Evolutionary conservation across 2,888 invertebrate species (phyloP).

Genomic region (Zeuzera pyrina): DNA sequence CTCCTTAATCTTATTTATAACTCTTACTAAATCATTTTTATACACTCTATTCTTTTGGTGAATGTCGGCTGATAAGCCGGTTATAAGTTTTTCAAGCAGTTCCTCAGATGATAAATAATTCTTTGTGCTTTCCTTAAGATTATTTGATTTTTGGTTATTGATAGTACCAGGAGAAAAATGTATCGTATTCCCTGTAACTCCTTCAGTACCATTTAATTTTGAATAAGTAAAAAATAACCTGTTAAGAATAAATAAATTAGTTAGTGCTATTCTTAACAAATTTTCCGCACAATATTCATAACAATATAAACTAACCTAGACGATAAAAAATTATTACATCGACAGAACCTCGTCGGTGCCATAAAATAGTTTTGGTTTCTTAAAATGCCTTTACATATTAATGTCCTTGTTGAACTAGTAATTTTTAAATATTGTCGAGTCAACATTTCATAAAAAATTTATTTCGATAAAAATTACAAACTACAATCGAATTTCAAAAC

Average conservation of each 20-base stretch:
- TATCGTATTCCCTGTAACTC: neutral
- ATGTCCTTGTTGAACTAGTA: conserved; percentile 26
- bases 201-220: neutral
- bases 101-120: conserved; percentile 28
- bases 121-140: conserved; percentile 11
- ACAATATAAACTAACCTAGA: conserved; percentile 3
- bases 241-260: neutral
- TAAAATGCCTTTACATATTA: conserved; percentile 21
- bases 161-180: neutral
- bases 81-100: conserved; percentile 48
- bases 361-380: conserved; percentile 17
- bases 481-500: too few species aligned
- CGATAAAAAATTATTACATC: conserved; percentile 11
- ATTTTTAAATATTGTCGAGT: conserved; percentile 37
- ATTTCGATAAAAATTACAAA: too few species aligned
- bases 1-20: conserved; percentile 46
- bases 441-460: conserved; percentile 31
- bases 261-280: too few species aligned
- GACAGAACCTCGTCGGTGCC: conserved; percentile 11
- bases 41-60: conserved; percentile 58
- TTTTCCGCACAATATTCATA: neutral
- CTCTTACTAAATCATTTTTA: conserved; percentile 51
- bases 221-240: neutral
- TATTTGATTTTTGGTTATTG: conserved; percentile 4
- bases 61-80: conserved; percentile 48